Percentiles rank a stretch among this genome's conserved stretches.
Conservation (phyloP, 2,113 vertebrate genomes). For the Zosterops japonicus region DNA sequence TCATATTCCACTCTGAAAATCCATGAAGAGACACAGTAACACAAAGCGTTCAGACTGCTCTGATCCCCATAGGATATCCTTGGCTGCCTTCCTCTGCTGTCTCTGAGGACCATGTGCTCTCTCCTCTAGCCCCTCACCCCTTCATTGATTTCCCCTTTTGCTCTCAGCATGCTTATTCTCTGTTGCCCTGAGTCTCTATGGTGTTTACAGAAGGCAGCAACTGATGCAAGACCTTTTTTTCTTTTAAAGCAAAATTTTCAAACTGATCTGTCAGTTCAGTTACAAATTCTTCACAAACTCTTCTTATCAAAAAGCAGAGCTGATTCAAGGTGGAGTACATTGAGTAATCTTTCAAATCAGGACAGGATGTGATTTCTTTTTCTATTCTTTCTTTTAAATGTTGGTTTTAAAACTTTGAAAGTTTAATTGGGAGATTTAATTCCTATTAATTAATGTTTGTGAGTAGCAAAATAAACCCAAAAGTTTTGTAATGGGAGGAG, state of each 20-base stretch:
- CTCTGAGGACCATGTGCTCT: not conserved
- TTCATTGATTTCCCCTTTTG: constrained; percentile 2
- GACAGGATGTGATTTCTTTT: not conserved
- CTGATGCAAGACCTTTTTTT: not conserved
- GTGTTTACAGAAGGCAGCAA: not conserved
- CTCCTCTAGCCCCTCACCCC: not conserved
- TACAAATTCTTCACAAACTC: not conserved
- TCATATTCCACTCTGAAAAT: not conserved
- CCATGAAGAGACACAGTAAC: not conserved
- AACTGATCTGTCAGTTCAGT: not conserved
- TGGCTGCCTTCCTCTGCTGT: not conserved
- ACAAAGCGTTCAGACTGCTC: not conserved
- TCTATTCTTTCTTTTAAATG: not conserved
- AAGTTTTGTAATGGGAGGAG: not conserved
- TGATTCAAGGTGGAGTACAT: not conserved
- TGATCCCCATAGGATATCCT: not conserved
- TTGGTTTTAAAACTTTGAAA: not conserved
- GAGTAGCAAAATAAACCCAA: not conserved
- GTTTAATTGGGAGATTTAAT: not conserved
- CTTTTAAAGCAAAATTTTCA: not conserved
- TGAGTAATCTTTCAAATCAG: not conserved
- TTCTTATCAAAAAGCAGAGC: not conserved
- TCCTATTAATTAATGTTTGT: not conserved
- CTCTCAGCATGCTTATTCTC: not conserved
- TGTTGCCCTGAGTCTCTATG: not conserved